phyloP scores from a whole-genome alignment of 2,888 invertebrate genomes.

The Agriopis marginaria region DNA sequence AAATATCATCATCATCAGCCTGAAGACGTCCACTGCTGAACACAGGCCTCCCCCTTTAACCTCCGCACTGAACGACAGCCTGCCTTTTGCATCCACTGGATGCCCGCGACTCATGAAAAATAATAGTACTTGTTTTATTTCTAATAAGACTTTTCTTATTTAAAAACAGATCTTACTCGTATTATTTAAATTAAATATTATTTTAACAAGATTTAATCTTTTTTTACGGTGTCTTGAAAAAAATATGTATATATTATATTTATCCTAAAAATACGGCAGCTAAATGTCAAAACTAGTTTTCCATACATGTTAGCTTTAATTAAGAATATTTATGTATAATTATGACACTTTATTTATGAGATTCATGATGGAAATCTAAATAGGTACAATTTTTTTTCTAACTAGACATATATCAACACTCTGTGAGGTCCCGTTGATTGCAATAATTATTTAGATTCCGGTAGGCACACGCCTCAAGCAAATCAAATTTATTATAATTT shows the following conservation, averaged over 20 bases:
- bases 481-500: constrained; percentile 44
- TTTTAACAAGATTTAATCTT: neutral
- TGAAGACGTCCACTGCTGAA: too few relatives aligned
- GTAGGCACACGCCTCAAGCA: constrained; percentile 37
- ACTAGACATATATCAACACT: constrained; percentile 3
- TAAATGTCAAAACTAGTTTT: constrained; percentile 5
- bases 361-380: constrained; percentile 14
- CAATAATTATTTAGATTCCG: constrained; percentile 23
- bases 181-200: neutral
- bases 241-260: neutral
- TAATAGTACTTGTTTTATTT: too few relatives aligned
- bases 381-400: constrained; percentile 12
- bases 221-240: too few relatives aligned
- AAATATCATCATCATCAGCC: too few relatives aligned
- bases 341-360: constrained; percentile 12
- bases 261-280: neutral
- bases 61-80: too few relatives aligned
- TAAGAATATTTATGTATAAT: constrained; percentile 11
- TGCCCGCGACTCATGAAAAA: too few relatives aligned
- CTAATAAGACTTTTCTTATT: too few relatives aligned
- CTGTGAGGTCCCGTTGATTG: constrained; percentile 41
- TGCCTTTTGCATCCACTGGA: too few relatives aligned
- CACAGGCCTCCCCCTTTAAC: too few relatives aligned
- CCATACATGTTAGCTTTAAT: constrained; percentile 6
- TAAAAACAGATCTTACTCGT: too few relatives aligned